phyloP scores from a whole-genome alignment of 2,113 vertebrate species.

The Rhabdornis inornatus region DNA sequence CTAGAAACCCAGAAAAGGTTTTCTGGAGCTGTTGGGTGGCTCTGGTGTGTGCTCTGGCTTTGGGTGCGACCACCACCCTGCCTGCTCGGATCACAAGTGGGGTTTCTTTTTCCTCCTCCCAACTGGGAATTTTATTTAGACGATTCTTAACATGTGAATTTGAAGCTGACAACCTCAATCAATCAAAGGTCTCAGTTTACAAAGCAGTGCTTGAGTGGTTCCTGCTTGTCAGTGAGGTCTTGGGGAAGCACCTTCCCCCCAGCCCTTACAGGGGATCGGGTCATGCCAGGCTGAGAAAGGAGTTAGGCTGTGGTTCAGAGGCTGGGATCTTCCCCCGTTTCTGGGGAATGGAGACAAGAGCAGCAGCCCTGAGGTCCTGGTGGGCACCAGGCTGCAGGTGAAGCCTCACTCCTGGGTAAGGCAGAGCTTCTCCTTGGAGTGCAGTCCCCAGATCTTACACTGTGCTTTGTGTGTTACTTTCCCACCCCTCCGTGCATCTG shows the following conservation, averaged over 20 bases:
- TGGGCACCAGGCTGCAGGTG: not conserved
- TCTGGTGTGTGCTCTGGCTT: not conserved
- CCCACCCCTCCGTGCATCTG: not conserved
- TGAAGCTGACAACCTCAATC: not conserved
- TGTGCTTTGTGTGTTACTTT: not conserved
- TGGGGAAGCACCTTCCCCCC: not conserved
- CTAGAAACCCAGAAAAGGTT: conserved; percentile 61
- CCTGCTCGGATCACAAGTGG: rapidly evolving
- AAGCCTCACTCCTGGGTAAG: not conserved
- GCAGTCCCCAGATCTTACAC: rapidly evolving
- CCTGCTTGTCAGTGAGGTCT: rapidly evolving
- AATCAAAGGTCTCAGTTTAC: not conserved
- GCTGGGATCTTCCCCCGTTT: rapidly evolving
- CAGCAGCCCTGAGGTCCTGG: not conserved
- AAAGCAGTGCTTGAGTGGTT: rapidly evolving
- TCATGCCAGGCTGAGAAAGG: not conserved
- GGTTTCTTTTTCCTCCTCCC: not conserved
- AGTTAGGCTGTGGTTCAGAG: not conserved
- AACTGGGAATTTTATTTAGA: not conserved
- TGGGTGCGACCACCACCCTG: rapidly evolving
- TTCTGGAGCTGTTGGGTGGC: conserved; percentile 4
- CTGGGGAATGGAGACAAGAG: rapidly evolving
- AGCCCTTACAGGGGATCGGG: rapidly evolving
- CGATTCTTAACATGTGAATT: rapidly evolving
- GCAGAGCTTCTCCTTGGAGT: not conserved